Evolutionary conservation across 2,113 vertebrate genomes (phyloP).

Genomic region (Vulpes ferrilata): DNA sequence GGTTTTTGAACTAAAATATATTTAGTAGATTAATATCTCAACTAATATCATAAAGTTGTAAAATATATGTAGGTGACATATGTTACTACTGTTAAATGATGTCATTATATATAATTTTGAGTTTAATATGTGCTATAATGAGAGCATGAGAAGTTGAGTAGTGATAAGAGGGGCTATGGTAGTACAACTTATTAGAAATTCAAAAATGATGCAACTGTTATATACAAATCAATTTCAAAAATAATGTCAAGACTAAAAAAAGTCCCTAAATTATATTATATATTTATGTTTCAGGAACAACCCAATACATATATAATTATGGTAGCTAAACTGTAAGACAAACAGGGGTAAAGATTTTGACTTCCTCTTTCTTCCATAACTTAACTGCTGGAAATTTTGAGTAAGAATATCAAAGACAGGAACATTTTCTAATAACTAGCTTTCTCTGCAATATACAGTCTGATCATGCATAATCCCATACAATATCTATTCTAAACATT

Average conservation of each 20-base stretch:
- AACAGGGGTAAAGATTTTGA: neutral
- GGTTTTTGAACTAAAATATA: neutral
- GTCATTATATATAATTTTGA: neutral
- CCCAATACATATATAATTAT: neutral
- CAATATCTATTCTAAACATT: neutral
- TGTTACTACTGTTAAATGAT: neutral
- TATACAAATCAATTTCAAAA: neutral
- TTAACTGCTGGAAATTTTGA: neutral
- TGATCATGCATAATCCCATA: neutral
- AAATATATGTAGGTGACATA: neutral
- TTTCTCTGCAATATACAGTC: neutral
- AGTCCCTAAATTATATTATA: neutral
- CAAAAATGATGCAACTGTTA: neutral
- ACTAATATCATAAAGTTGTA: neutral
- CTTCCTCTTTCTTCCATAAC: neutral
- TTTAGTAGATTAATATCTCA: neutral
- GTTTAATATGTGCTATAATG: neutral
- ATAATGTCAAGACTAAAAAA: neutral
- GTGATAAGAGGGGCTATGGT: neutral
- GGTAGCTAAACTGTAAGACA: neutral
- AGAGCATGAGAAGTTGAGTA: neutral
- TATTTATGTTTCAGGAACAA: neutral
- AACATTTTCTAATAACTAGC: neutral
- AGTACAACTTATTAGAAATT: neutral
- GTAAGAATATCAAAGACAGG: neutral